Evolutionary conservation across 2,797 vertebrate genomes (phyloP).

Genomic region (Paguma larvata): DNA sequence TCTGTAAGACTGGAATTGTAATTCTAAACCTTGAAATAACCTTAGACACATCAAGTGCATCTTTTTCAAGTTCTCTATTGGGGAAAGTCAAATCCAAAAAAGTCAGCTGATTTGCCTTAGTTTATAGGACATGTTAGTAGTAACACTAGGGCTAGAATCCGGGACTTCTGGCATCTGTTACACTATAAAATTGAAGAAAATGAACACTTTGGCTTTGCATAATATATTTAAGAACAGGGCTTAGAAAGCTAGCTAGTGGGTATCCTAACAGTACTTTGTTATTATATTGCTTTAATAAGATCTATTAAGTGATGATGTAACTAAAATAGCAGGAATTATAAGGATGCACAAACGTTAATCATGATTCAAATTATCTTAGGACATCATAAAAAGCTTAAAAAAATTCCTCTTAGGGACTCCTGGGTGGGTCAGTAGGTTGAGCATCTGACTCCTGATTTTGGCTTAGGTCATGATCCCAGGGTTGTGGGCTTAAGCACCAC

Average conservation of each 20-base stretch:
- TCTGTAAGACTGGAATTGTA: conserved; percentile 54
- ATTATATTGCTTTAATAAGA: conserved; percentile 14
- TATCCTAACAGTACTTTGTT: conserved; percentile 7
- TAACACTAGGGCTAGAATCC: neutral
- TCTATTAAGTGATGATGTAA: neutral
- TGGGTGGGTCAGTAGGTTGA: no score
- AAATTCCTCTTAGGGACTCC: neutral
- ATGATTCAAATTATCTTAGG: conserved; percentile 2
- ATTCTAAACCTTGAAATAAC: conserved; percentile 73
- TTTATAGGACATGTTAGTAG: neutral
- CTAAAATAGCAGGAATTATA: conserved; percentile 30
- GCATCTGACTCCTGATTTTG: no score
- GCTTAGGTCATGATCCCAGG: no score
- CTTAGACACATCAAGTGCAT: conserved; percentile 43
- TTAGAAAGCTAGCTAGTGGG: neutral
- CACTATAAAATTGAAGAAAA: conserved; percentile 57
- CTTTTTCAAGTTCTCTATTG: conserved; percentile 35
- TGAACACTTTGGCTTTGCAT: conserved; percentile 10
- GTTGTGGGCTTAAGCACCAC: no score
- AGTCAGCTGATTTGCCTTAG: conserved; percentile 20
- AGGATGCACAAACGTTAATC: neutral
- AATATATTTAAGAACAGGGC: conserved; percentile 51
- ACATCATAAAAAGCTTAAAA: neutral
- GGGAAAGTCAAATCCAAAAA: conserved; percentile 61
- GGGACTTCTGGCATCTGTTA: conserved; percentile 30